phyloP scores from a whole-genome alignment of 1,140 invertebrate species.

The Drosophila ogumai region DNA sequence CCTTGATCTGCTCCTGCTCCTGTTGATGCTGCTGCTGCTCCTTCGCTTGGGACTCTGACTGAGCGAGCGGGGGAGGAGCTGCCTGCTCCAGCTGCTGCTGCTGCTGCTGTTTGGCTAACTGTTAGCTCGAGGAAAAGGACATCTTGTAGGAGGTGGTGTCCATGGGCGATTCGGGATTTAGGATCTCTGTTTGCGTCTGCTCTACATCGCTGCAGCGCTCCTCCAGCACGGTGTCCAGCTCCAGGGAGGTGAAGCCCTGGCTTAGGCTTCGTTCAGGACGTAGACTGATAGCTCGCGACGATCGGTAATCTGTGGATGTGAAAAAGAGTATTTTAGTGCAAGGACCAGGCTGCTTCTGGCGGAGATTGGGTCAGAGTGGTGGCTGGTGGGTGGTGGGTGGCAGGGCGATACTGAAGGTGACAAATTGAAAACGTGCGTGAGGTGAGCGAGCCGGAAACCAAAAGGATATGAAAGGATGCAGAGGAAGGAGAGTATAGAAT shows the following conservation, averaged over 20 bases:
- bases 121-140: constrained; percentile 84
- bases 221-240: constrained; percentile 92
- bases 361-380: not conserved
- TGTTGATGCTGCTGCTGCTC: not conserved
- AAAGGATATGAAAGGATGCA: constrained; percentile 1
- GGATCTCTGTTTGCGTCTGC: constrained; percentile 86
- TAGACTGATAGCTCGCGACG: constrained; percentile 88
- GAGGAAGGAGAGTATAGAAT: too few species aligned
- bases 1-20: constrained; percentile 8
- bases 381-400: not conserved
- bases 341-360: too few species aligned
- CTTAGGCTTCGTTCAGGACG: constrained; percentile 88
- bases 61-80: not conserved
- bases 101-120: constrained; percentile 66
- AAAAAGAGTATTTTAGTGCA: not conserved
- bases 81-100: constrained; percentile 40
- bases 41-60: not conserved
- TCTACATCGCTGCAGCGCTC: constrained; percentile 91
- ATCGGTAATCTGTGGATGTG: constrained; percentile 85
- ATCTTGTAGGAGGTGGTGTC: constrained; percentile 80
- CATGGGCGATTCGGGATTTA: constrained; percentile 80
- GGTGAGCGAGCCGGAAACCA: constrained; percentile 1
- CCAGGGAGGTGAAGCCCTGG: constrained; percentile 89
- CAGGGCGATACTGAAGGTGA: constrained; percentile 18
- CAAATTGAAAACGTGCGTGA: constrained; percentile 57